These are phyloP conservation scores for Dorcus hopei DNA, from an alignment of 2,888 invertebrate species.

Conservation along the genomic window DNA sequence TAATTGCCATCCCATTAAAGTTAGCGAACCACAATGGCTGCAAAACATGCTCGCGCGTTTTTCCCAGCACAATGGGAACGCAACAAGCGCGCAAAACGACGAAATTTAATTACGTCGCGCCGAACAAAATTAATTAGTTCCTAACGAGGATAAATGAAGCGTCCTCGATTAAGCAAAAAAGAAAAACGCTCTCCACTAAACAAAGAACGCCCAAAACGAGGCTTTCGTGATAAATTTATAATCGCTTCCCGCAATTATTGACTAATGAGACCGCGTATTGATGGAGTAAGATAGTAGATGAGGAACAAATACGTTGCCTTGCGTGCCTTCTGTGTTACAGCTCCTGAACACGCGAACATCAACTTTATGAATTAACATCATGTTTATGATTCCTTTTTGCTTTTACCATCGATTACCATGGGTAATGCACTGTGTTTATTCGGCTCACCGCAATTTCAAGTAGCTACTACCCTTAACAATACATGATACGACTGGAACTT, in stretches of 20 bases:
- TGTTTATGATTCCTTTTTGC: constrained; percentile 14
- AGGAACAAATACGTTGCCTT: constrained; percentile 1
- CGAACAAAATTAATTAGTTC: not conserved
- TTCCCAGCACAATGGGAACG: not conserved
- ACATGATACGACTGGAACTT: no score
- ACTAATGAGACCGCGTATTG: no score
- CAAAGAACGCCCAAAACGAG: no score
- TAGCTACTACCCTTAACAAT: not conserved
- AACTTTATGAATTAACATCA: constrained; percentile 18
- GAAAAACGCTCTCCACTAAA: no score
- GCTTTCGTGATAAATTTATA: no score
- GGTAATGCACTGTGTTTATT: constrained; percentile 10
- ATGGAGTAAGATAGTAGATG: no score
- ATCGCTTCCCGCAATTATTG: no score
- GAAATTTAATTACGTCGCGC: not conserved
- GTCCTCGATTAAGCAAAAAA: no score
- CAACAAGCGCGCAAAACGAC: not conserved
- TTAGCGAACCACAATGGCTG: not conserved
- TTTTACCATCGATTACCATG: constrained; percentile 5
- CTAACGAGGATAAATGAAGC: no score
- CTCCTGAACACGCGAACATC: constrained; percentile 9
- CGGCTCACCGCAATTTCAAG: constrained; percentile 2
- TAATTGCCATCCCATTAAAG: not conserved
- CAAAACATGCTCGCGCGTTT: not conserved
- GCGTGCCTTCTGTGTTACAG: constrained; percentile 6